phyloP scores from a whole-genome alignment of 2,113 vertebrate genomes.

The Callipepla squamata region DNA sequence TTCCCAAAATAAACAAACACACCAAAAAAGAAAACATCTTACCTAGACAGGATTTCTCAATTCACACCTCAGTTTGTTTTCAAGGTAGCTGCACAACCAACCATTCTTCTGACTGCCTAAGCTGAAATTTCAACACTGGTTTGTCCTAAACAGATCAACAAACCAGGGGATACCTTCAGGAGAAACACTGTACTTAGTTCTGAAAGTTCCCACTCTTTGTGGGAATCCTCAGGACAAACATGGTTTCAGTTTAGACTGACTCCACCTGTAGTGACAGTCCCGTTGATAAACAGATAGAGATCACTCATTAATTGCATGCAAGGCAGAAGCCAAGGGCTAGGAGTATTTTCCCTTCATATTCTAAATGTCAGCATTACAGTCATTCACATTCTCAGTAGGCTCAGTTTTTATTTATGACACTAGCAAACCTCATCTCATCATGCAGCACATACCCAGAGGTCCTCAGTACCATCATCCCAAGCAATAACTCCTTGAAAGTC shows the following conservation, averaged over 20 bases:
- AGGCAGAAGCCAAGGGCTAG: neutral
- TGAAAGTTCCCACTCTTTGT: neutral
- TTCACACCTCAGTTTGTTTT: neutral
- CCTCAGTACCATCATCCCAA: neutral
- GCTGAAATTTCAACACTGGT: neutral
- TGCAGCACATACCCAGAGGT: neutral
- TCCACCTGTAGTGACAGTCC: neutral
- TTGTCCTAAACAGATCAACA: neutral
- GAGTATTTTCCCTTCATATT: conserved; percentile 1
- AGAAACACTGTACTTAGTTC: neutral
- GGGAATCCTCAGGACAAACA: neutral
- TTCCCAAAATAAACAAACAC: neutral
- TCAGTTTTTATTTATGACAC: neutral
- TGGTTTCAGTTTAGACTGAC: neutral
- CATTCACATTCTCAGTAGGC: neutral
- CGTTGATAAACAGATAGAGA: neutral
- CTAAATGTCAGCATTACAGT: neutral
- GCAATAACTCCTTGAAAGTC: conserved; percentile 15
- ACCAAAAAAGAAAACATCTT: neutral
- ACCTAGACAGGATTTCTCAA: neutral
- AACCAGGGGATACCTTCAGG: neutral
- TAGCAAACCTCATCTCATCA: neutral
- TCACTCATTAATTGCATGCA: neutral
- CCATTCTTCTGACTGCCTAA: neutral
- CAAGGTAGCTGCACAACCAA: neutral